Conservation (phyloP, 1,140 invertebrate species). For the Portunus trituberculatus region DNA sequence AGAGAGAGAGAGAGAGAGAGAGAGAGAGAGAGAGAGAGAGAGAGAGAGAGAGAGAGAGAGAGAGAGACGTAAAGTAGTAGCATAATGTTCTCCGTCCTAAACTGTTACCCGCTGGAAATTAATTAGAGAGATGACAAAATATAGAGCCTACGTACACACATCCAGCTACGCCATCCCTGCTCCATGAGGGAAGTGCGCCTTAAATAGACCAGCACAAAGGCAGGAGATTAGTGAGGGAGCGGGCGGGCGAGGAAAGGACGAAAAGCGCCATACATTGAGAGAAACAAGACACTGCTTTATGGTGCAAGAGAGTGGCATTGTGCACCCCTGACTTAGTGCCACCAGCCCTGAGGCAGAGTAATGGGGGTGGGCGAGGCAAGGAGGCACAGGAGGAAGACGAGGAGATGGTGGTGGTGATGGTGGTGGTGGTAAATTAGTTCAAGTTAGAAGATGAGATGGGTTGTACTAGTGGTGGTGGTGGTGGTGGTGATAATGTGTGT, state of each 20-base stretch:
- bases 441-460: background rate
- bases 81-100: no score
- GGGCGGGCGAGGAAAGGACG: conserved; percentile 26
- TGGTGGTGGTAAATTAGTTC: background rate
- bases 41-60: background rate
- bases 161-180: background rate
- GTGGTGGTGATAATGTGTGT: background rate
- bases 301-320: conserved; percentile 58
- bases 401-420: background rate
- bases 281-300: conserved; percentile 68
- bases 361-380: background rate
- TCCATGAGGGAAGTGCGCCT: conserved; percentile 10
- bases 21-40: conserved; percentile 31
- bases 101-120: no score
- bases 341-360: background rate
- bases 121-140: background rate
- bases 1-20: conserved; percentile 45
- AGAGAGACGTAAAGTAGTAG: background rate
- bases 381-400: background rate
- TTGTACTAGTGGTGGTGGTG: background rate
- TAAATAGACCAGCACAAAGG: conserved; percentile 12
- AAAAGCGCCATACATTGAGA: conserved; percentile 54
- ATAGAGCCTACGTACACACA: no score
- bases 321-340: conserved; percentile 50
- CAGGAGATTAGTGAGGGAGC: conserved; percentile 36